Conservation (phyloP, 2,888 invertebrate genomes). For the Anthrax anthrax region DNA sequence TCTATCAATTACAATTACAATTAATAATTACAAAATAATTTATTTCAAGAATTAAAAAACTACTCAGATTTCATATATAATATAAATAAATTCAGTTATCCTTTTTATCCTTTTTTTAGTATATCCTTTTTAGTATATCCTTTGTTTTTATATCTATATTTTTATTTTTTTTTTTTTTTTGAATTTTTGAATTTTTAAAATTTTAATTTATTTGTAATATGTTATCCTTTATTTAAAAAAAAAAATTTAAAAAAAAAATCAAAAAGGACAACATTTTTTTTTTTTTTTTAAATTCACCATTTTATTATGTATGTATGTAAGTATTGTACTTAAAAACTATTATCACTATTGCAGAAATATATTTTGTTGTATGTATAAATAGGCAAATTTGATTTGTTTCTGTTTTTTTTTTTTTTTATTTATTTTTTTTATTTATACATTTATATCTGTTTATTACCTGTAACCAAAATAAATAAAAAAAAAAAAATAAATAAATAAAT, state of each 20-base stretch:
- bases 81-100: too few relatives aligned
- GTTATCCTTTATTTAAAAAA: background rate
- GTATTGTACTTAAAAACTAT: slow-evolving; percentile 29
- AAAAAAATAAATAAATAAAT: too few relatives aligned
- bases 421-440: background rate
- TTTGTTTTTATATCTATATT: too few relatives aligned
- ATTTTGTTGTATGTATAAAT: slow-evolving; percentile 19
- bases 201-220: slow-evolving; percentile 1
- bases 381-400: slow-evolving; percentile 3
- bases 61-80: too few relatives aligned
- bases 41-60: too few relatives aligned
- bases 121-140: too few relatives aligned
- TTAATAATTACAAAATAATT: too few relatives aligned
- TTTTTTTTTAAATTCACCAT: too few relatives aligned
- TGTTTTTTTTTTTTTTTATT: background rate
- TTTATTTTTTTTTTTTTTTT: slow-evolving; percentile 6
- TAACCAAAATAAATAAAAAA: too few relatives aligned
- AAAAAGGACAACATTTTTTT: background rate
- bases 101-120: too few relatives aligned
- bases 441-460: slow-evolving; percentile 10
- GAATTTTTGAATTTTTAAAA: slow-evolving; percentile 9
- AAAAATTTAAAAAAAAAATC: slow-evolving; percentile 5
- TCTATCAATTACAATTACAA: too few relatives aligned
- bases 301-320: too few relatives aligned
- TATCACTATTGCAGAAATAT: slow-evolving; percentile 37